These are phyloP conservation scores for Oxyscelio sp. DNA, from an alignment of 2,888 invertebrate genomes.

Conservation along the genomic window DNA sequence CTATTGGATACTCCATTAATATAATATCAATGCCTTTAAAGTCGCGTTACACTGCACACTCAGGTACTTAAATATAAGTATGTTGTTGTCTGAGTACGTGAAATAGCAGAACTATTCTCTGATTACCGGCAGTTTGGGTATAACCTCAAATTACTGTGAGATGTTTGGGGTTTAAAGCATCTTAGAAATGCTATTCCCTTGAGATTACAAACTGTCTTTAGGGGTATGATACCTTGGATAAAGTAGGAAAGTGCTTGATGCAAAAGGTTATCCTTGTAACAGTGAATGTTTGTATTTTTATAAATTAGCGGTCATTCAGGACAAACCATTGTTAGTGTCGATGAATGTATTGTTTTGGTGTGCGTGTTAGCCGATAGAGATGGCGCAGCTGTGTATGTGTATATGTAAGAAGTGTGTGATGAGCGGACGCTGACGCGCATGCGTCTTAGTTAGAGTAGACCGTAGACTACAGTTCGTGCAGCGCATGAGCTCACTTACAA, in stretches of 20 bases:
- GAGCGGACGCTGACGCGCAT: no score
- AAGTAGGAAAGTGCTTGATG: conserved; percentile 38
- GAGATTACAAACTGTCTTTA: conserved; percentile 55
- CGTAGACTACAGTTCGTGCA: no score
- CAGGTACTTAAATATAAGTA: conserved; percentile 61
- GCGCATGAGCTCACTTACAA: no score
- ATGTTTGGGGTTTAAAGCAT: conserved; percentile 31
- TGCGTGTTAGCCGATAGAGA: no score
- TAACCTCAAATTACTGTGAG: conserved; percentile 36
- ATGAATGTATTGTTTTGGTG: no score
- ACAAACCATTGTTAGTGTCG: no score
- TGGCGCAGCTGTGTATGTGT: no score
- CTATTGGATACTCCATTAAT: conserved; percentile 49
- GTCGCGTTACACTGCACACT: conserved; percentile 34
- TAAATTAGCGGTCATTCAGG: no score
- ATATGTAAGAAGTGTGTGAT: no score
- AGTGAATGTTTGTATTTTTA: no score
- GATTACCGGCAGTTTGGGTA: conserved; percentile 46
- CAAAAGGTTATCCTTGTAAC: no score
- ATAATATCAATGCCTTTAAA: conserved; percentile 50
- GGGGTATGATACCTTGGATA: conserved; percentile 20
- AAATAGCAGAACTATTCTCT: conserved; percentile 52
- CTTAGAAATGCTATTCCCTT: conserved; percentile 35
- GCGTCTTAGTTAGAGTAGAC: no score
- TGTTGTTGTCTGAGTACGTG: conserved; percentile 54